Percentiles rank a stretch among this genome's conserved stretches.
phyloP scores from a whole-genome alignment of 2,113 vertebrate species.

The Mus spicilegus region DNA sequence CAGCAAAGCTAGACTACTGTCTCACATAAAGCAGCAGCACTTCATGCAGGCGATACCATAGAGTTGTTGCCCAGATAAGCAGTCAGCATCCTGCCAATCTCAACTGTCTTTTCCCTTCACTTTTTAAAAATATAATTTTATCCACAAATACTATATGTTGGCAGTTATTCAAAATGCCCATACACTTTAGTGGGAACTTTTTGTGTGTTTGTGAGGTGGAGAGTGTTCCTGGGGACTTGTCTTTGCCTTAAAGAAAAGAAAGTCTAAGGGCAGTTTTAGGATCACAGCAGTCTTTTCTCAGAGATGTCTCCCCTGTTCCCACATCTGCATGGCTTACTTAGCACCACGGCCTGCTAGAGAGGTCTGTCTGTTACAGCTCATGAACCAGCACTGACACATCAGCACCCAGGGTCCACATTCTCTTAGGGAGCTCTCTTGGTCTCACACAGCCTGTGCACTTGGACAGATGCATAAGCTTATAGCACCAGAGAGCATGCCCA shows the following conservation, averaged over 20 bases:
- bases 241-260: not conserved
- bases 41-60: conserved; percentile 33
- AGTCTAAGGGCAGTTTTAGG: not conserved
- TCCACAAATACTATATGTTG: not conserved
- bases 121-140: conserved; percentile 27
- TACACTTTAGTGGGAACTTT: not conserved
- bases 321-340: not conserved
- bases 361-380: not conserved
- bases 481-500: not conserved
- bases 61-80: not conserved
- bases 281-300: not conserved
- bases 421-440: not conserved
- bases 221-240: not conserved
- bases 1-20: not conserved
- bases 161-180: conserved; percentile 18
- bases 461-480: not conserved
- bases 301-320: not conserved
- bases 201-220: not conserved
- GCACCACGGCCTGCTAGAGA: not conserved
- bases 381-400: not conserved
- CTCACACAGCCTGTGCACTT: not conserved
- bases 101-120: not conserved
- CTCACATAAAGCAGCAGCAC: not conserved
- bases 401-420: not conserved
- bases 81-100: not conserved